Evolutionary conservation across 2,113 vertebrate species (phyloP), one percentile per base, ranked within the genome.

Genomic region (Cardinalis cardinalis): DNA sequence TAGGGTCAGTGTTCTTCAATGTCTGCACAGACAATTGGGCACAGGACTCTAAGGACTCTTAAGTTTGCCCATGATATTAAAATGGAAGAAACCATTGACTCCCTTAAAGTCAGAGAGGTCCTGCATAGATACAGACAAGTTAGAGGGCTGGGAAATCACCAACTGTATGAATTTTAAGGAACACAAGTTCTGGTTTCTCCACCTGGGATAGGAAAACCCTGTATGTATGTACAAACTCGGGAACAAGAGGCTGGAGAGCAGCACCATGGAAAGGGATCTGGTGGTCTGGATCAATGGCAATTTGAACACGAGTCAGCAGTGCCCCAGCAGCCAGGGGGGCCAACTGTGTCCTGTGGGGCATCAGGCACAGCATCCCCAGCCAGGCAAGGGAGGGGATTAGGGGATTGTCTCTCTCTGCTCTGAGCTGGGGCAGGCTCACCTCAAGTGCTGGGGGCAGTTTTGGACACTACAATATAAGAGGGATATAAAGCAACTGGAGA

Each of bases 261-360:
- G 73, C 12, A 24, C 23, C 10, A 7, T 20, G 19, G 64, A 29
- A 34, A 69, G 19, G 40, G 4, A 17, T 19, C 16, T 36, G 10
- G 25, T 29, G 6, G 21, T 58, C 52, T 26, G 5, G 24, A 2
- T n/a, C 0, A 0, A 17, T 53, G 55, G 3, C 16, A 19, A n/a
- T 19, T 11, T 36, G 21, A 44, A 32, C 2, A 3, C 12, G 44
- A 59, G 5, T 14, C 26, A 51, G 7, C 7, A 44, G 52, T 75
- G 13, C 31, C 20, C 34, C 7, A 3, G 41, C 16, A 60, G 19
- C 38, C 46, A 34, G 20, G 16, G 34, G 24, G 29, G 34, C 13
- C 55, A 77, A 0, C 0, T 0, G 0, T 61, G 17, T 70, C 73
- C 17, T 48, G 17, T 9, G 18, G 5, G 0, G 2, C 65, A 63